Percentiles rank a stretch among this genome's conserved stretches.
Conservation (phyloP, 1,140 invertebrate species). For the Dendrolimus kikuchii region DNA sequence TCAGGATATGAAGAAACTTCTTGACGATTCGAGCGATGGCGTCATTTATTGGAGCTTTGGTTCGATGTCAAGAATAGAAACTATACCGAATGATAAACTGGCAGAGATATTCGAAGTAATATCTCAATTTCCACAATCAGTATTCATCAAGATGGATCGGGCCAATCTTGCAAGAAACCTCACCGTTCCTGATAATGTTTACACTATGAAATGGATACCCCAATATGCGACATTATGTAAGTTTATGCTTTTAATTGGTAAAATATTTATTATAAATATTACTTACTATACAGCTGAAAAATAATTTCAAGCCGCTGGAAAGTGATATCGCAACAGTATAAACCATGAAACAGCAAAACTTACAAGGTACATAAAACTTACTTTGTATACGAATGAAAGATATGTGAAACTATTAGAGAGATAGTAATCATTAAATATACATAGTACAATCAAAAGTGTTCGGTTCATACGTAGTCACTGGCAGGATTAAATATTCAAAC, state of each 20-base stretch:
- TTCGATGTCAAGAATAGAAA: slow-evolving; percentile 74
- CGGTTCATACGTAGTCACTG: too few relatives aligned
- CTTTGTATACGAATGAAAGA: too few relatives aligned
- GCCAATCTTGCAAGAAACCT: slow-evolving; percentile 65
- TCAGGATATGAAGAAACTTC: slow-evolving; percentile 73
- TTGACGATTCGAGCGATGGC: slow-evolving; percentile 74
- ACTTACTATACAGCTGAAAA: background rate
- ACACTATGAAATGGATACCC: slow-evolving; percentile 77
- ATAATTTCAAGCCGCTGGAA: too few relatives aligned
- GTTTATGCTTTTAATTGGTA: slow-evolving; percentile 14
- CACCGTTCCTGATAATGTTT: slow-evolving; percentile 75
- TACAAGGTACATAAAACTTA: too few relatives aligned
- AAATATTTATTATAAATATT: background rate
- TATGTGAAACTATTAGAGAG: too few relatives aligned
- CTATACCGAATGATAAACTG: slow-evolving; percentile 64
- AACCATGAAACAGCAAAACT: too few relatives aligned
- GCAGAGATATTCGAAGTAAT: slow-evolving; percentile 67
- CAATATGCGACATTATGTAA: slow-evolving; percentile 78
- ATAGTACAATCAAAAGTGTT: too few relatives aligned
- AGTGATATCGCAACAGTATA: too few relatives aligned
- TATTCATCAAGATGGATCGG: slow-evolving; percentile 75
- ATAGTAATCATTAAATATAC: too few relatives aligned
- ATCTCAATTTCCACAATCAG: slow-evolving; percentile 65
- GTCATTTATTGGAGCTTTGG: slow-evolving; percentile 82
- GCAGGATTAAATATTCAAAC: too few relatives aligned